phyloP scores from a whole-genome alignment of 2,113 vertebrate species.

The Orientallactaga bullata region DNA sequence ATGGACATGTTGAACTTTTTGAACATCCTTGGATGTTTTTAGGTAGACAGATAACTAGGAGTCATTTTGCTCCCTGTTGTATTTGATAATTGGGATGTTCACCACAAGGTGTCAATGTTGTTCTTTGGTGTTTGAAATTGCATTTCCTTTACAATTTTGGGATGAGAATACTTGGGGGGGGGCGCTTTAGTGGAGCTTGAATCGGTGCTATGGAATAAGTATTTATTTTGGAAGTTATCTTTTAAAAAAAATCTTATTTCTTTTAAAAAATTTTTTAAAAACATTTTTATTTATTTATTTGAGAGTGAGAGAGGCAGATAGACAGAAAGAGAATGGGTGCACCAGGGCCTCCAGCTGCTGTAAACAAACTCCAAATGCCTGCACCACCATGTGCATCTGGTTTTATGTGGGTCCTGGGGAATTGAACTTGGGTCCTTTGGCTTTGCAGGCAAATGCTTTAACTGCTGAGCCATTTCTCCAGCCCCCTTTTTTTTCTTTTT shows the following conservation, averaged over 20 bases:
- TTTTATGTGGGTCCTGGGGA: no score
- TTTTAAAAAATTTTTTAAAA: no score
- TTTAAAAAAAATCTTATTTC: not conserved
- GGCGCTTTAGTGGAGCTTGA: not conserved
- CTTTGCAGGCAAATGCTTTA: no score
- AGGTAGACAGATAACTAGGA: conserved; percentile 25
- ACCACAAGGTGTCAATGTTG: conserved; percentile 88
- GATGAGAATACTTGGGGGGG: not conserved
- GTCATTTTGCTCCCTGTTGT: not conserved
- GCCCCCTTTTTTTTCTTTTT: no score
- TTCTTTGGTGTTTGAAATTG: conserved; percentile 49
- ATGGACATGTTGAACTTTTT: conserved; percentile 29
- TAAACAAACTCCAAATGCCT: no score
- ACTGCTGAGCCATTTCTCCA: no score
- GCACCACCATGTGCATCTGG: no score
- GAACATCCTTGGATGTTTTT: conserved; percentile 9
- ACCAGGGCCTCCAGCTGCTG: no score
- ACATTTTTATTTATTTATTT: no score
- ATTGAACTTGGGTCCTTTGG: no score
- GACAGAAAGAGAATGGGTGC: no score
- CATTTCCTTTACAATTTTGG: conserved; percentile 42
- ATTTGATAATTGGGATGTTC: not conserved
- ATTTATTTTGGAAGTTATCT: conserved; percentile 37
- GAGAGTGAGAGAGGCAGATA: no score
- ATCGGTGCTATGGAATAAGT: not conserved